Evolutionary conservation across 2,113 vertebrate genomes (phyloP), one percentile per base, ranked within the genome.

Genomic region (Bagarius yarrelli): DNA sequence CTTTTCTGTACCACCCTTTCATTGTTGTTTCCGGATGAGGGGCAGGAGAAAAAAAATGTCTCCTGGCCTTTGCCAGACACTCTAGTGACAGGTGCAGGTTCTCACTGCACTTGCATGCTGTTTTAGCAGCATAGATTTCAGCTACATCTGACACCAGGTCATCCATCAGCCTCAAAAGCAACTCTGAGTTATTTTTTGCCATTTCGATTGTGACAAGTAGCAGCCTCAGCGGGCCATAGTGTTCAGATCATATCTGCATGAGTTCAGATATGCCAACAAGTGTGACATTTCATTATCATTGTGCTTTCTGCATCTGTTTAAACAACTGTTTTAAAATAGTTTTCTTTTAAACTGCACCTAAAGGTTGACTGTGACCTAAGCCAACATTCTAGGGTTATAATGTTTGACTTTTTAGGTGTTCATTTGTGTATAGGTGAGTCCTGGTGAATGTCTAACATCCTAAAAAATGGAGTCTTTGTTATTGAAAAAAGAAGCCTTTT

Each of bases 91-190:
- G 64, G 4, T 21, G 4, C 34, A 36, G 21, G 63, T 19, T 12
- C 30, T 66, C 32, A 14, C 9, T 67, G 11, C 34, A n/a, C 36
- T 19, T 2, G 11, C 64, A n/a, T 67, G 34, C 64, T 67, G 34
- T 36, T 67, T 67, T 67, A 67, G 64, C 34, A 40, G 19, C 9
- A 23, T 40, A 23, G 21, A 69, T 44, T 69, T 69, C 12, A 44
- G 34, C 66, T 40, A 69, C 9, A 16, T 16, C 66, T 69, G 66
- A 69, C 66, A 69, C 66, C 12, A 25, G 66, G 66, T 47, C 66
- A 44, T 70, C n/a, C 32, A 47, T 70, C 66, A 47, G 13, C 36
- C 40, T 70, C 47, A 40, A 66, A 66, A 67, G 34, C 12, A 3
- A 64, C 61, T 66, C 30, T 18, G 5, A 14, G 6, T 3, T 23